Evolutionary conservation across 1,140 invertebrate genomes (phyloP).

Genomic region (Lepeophtheirus salmonis): DNA sequence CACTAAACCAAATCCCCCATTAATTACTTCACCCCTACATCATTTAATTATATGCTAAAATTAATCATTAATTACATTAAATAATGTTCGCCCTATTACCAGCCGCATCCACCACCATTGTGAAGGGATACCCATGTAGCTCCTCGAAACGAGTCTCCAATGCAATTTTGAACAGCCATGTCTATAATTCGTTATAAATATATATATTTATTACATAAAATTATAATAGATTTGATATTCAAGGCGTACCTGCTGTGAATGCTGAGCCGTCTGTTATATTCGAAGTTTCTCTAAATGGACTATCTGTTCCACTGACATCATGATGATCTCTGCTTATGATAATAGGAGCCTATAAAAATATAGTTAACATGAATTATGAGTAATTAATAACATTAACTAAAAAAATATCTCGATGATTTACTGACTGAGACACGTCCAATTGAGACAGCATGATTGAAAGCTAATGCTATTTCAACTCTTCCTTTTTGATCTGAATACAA

Average conservation of each 20-base stretch:
- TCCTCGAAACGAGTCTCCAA: constrained; percentile 43
- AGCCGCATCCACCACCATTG: constrained; percentile 48
- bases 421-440: constrained; percentile 31
- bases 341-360: constrained; percentile 33
- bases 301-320: constrained; percentile 48
- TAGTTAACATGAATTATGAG: constrained; percentile 6
- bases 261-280: constrained; percentile 46
- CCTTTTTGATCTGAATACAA: constrained; percentile 42
- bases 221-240: too few relatives aligned
- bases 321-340: constrained; percentile 46
- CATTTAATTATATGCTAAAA: not conserved
- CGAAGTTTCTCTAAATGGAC: constrained; percentile 45
- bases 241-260: constrained; percentile 40
- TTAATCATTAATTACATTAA: not conserved
- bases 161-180: constrained; percentile 47
- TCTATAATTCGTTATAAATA: constrained; percentile 27
- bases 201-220: not conserved
- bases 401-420: not conserved
- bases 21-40: constrained; percentile 43
- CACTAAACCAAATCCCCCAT: constrained; percentile 46
- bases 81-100: constrained; percentile 31
- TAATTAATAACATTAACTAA: not conserved
- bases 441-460: constrained; percentile 39
- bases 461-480: constrained; percentile 34
- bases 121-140: constrained; percentile 49